Evolutionary conservation across 2,888 invertebrate genomes (phyloP).

Genomic region (Hoplodrina blanda): DNA sequence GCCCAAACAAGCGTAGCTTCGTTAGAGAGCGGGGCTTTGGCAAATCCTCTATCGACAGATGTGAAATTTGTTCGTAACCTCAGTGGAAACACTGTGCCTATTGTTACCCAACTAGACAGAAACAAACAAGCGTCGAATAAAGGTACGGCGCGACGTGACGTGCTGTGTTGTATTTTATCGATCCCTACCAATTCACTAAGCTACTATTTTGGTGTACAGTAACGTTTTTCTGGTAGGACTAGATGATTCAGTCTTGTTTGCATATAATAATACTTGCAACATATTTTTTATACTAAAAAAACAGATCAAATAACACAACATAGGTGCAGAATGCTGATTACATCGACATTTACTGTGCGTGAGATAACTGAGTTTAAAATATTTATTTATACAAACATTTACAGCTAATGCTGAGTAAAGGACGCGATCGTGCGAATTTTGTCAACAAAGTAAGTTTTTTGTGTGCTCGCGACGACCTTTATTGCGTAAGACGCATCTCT

Average conservation of each 20-base stretch:
- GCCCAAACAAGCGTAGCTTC: slow-evolving; percentile 77
- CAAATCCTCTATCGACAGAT: slow-evolving; percentile 78
- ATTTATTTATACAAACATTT: slow-evolving; percentile 34
- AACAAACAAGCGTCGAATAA: slow-evolving; percentile 54
- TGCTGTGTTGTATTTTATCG: slow-evolving; percentile 23
- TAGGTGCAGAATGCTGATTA: slow-evolving; percentile 16
- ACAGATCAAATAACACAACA: background rate
- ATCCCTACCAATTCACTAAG: slow-evolving; percentile 13
- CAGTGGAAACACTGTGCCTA: slow-evolving; percentile 65
- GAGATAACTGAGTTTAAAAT: slow-evolving; percentile 26
- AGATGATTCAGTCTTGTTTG: background rate
- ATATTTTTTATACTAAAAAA: too few species aligned
- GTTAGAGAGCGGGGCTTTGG: slow-evolving; percentile 77
- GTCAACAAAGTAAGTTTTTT: slow-evolving; percentile 74
- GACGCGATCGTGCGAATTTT: slow-evolving; percentile 70
- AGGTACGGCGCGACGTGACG: slow-evolving; percentile 20
- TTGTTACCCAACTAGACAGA: slow-evolving; percentile 59
- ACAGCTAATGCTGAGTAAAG: slow-evolving; percentile 48
- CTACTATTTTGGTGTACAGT: background rate
- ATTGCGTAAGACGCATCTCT: slow-evolving; percentile 82
- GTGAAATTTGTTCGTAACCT: slow-evolving; percentile 73
- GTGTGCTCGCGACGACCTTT: slow-evolving; percentile 77
- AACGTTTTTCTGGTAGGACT: background rate
- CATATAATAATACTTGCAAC: too few species aligned
- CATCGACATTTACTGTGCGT: slow-evolving; percentile 21